Percentiles rank a stretch among this genome's conserved stretches.
phyloP scores from a whole-genome alignment of 2,888 invertebrate genomes.

The Tinea trinotella region DNA sequence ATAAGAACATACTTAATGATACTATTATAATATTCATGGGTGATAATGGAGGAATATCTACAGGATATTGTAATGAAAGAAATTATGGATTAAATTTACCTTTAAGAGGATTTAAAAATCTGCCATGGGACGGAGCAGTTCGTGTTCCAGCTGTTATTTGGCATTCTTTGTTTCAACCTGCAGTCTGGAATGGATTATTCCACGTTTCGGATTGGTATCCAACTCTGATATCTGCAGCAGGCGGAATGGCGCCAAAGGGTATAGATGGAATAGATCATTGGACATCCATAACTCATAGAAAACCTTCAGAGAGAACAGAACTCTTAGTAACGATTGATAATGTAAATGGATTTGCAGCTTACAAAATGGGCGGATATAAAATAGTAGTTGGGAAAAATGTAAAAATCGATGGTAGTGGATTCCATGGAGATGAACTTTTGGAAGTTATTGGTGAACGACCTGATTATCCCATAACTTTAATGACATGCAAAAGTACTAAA shows the following conservation, averaged over 20 bases:
- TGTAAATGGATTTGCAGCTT: constrained; percentile 43
- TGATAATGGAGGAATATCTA: constrained; percentile 85
- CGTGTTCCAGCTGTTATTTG: constrained; percentile 79
- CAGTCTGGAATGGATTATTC: constrained; percentile 67
- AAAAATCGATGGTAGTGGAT: neutral
- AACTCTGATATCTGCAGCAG: constrained; percentile 66
- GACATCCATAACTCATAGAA: constrained; percentile 62
- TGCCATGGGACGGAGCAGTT: constrained; percentile 86
- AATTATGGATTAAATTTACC: constrained; percentile 84
- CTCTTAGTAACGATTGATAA: constrained; percentile 63
- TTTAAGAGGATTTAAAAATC: constrained; percentile 81
- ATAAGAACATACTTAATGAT: constrained; percentile 78
- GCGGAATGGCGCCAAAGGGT: constrained; percentile 32
- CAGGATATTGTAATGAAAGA: constrained; percentile 46
- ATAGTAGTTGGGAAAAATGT: neutral
- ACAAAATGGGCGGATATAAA: constrained; percentile 34
- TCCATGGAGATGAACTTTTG: neutral
- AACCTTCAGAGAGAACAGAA: constrained; percentile 47
- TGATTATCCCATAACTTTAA: constrained; percentile 32
- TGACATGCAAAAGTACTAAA: constrained; percentile 31
- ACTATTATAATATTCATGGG: constrained; percentile 86
- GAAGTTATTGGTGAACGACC: neutral
- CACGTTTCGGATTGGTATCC: constrained; percentile 87
- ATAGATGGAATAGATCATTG: constrained; percentile 78
- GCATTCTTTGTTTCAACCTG: constrained; percentile 42